Conservation (phyloP, 2,113 vertebrate genomes). For the Procavia capensis region DNA sequence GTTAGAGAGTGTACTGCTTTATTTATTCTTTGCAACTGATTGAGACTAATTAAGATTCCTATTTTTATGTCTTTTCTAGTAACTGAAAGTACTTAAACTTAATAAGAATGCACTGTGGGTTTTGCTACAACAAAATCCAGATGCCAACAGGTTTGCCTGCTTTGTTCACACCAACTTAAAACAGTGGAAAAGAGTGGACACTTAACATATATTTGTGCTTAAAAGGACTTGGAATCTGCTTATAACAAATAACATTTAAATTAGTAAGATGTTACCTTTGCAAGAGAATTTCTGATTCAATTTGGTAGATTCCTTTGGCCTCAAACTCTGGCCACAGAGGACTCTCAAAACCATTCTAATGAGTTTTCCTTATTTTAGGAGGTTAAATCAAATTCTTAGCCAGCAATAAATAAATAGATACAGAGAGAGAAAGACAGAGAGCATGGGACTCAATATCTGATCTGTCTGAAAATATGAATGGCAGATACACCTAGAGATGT, state of each 20-base stretch:
- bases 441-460: constrained; percentile 62
- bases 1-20: neutral
- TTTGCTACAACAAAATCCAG: neutral
- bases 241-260: constrained; percentile 1
- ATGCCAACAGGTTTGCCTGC: neutral
- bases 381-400: constrained; percentile 59
- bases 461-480: constrained; percentile 49
- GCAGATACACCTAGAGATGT: constrained; percentile 42
- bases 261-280: neutral
- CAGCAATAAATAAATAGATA: constrained; percentile 38
- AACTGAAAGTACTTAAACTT: neutral
- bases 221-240: neutral
- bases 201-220: neutral
- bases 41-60: neutral
- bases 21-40: neutral
- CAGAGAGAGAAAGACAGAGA: neutral
- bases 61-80: constrained; percentile 35
- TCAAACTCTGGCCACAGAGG: constrained; percentile 63
- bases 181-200: neutral
- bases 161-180: constrained; percentile 29
- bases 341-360: constrained; percentile 53
- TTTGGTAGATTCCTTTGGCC: constrained; percentile 20
- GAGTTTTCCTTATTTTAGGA: constrained; percentile 62
- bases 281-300: constrained; percentile 34
- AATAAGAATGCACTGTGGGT: neutral